Base-by-base conservation (phyloP, 2,797 vertebrate genomes). In the Aldrovandia affinis region DNA sequence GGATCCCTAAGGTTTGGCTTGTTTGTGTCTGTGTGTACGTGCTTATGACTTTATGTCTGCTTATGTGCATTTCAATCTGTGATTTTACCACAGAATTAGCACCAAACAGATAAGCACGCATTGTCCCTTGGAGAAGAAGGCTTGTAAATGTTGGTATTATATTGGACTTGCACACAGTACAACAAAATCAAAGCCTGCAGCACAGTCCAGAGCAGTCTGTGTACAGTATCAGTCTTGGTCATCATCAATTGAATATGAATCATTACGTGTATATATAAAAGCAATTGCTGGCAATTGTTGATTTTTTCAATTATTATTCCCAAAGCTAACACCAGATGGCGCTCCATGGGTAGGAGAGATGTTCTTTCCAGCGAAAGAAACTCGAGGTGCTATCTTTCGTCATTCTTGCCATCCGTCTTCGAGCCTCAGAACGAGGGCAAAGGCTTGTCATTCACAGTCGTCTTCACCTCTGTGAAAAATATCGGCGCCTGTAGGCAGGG, bases 261-360 rank as follows among this genome's bases (percentile, higher is more conserved):
- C 6, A 50, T 6, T 50, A 0, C 12, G 6, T 50, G 2, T 7
- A 20, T 20, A 57, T 15, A 57, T 20, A 8, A 75, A 42, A 75
- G 70, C 9, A 75, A 75, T 75, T n/a, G n/a, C 22, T 10, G 25
- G 42, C 73, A 44, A 42, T 44, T 44, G 42, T 9, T 77, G 73
- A 77, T 36, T 47, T 8, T 12, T 22, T 57, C 0, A 0, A 57
- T 57, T 44, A 14, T 77, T 1, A 77, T 80, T 52, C 78, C 61
- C 36, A 42, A 70, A 36, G 10, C 83, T 14, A 80, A 70, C 83
- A 84, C 44, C 77, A 84, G 83, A 63, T 80, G 83, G 83, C 57
- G 78, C 59, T 80, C 42, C 15, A 30, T 33, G 59, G 83, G 83
- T 61, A 80, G 83, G 12, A 73, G 55, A 78, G 54, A 12, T 83